Base-by-base conservation (phyloP, 2,888 invertebrate species). In the Acronicta aceris region DNA sequence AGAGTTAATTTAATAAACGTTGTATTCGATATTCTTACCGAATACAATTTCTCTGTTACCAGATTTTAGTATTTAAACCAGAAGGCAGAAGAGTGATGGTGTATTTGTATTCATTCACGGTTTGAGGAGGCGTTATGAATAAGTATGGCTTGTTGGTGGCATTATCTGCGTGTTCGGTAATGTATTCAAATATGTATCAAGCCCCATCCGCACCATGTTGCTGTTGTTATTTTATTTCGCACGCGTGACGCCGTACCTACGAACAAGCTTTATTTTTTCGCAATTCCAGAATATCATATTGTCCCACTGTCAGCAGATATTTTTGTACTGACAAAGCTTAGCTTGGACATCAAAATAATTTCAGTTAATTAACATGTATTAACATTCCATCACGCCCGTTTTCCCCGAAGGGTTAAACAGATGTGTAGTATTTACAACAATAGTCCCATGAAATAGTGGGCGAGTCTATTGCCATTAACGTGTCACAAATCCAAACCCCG, bases 141-240 rank as follows among this genome's bases (percentile, higher is more conserved):
- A 91, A 90, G 91, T 90, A 90, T 89, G 84, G 83, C 86, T 85
- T 90, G 89, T 89, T 84, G 86, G 85, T 83, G 84, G 90, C 87
- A 91, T 92, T 92, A 92, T 92, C 89, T 91, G 88, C 91, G 89
- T 91, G 90, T 89, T 91, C 89, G 75, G 93, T 94, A 93, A 94
- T 94, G 87, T 94, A 94, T 94, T 94, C 94, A 94, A 94, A 94
- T 94, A 94, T 93, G 93, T 94, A 94, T 93, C 91, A 92, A 89
- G 91, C 89, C 86, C 89, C 91, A 90, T 91, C 89, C 93, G 89
- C 92, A 89, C 88, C 89, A 84, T 89, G 90, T 89, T 90, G 89
- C 81, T 89, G 87, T 88, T 91, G 91, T 92, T 93, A 94, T 93
- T 94, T 94, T 94, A 93, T 93, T 93, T 92, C 88, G 82, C 81